Conservation (phyloP, 2,888 invertebrate genomes). For the Eucera pruinosa region DNA sequence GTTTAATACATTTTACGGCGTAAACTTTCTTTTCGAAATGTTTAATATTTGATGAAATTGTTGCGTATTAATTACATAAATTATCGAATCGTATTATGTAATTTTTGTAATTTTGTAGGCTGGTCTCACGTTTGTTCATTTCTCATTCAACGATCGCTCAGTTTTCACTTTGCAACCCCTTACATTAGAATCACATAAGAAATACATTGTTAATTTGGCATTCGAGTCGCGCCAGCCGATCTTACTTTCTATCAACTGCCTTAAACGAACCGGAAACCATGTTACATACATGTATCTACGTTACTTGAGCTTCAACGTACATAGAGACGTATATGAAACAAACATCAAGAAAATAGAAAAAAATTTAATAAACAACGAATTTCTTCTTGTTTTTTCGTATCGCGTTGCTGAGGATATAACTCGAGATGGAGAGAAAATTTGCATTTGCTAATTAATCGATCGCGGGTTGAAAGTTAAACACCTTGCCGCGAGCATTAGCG, state of each 20-base stretch:
- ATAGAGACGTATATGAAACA: neutral
- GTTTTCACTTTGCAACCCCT: constrained; percentile 38
- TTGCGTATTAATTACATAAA: neutral
- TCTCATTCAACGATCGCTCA: constrained; percentile 20
- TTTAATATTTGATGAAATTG: neutral
- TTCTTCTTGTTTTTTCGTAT: neutral
- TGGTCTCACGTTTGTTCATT: neutral
- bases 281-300: constrained; percentile 17
- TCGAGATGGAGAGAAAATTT: constrained; percentile 1
- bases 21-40: neutral
- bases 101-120: too few species aligned
- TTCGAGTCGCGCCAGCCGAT: constrained; percentile 65
- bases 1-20: too few species aligned
- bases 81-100: too few species aligned
- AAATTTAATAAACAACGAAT: neutral
- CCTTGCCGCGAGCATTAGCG: constrained; percentile 17
- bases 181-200: constrained; percentile 38
- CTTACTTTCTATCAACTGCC: constrained; percentile 75
- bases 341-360: constrained; percentile 16
- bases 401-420: neutral
- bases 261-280: constrained; percentile 70
- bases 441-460: constrained; percentile 18
- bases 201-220: constrained; percentile 35
- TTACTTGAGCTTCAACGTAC: constrained; percentile 28
- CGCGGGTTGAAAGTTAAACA: constrained; percentile 38